These are phyloP conservation scores for Pterostichus madidus DNA, from an alignment of 2,888 invertebrate genomes.

Conservation along the genomic window DNA sequence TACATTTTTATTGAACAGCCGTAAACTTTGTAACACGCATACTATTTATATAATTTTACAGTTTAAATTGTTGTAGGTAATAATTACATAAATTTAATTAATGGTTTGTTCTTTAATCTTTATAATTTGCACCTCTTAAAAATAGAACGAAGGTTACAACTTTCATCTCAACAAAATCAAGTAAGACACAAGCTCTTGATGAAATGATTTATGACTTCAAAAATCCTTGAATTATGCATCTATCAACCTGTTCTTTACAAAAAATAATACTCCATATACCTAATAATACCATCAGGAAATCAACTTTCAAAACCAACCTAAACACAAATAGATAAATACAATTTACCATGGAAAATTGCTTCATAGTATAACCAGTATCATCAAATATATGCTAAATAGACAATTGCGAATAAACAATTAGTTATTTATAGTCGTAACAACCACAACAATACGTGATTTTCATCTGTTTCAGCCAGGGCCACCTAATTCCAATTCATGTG, in stretches of 20 bases:
- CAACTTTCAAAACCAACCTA: slow-evolving; percentile 24
- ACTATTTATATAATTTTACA: too few relatives aligned
- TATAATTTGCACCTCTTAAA: slow-evolving; percentile 21
- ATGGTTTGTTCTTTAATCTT: slow-evolving; percentile 8
- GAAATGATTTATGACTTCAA: slow-evolving; percentile 26
- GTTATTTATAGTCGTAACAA: slow-evolving; percentile 39
- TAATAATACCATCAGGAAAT: not conserved
- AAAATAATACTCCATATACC: not conserved
- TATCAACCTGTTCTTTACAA: slow-evolving; percentile 24
- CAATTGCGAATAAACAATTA: slow-evolving; percentile 53
- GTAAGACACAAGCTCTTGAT: slow-evolving; percentile 2
- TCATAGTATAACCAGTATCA: not conserved
- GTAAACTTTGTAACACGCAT: too few relatives aligned
- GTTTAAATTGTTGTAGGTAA: too few relatives aligned
- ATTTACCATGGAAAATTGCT: not conserved
- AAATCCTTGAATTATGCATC: slow-evolving; percentile 31
- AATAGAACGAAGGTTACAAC: slow-evolving; percentile 27
- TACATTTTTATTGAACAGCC: too few relatives aligned
- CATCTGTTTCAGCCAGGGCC: slow-evolving; percentile 35
- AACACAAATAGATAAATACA: not conserved
- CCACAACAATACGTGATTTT: slow-evolving; percentile 59
- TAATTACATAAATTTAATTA: slow-evolving; percentile 20
- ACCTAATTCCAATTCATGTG: slow-evolving; percentile 57
- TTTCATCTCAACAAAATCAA: slow-evolving; percentile 25
- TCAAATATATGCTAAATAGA: slow-evolving; percentile 25